phyloP scores from a whole-genome alignment of 2,888 invertebrate species.

The Drosophila multiciliata region DNA sequence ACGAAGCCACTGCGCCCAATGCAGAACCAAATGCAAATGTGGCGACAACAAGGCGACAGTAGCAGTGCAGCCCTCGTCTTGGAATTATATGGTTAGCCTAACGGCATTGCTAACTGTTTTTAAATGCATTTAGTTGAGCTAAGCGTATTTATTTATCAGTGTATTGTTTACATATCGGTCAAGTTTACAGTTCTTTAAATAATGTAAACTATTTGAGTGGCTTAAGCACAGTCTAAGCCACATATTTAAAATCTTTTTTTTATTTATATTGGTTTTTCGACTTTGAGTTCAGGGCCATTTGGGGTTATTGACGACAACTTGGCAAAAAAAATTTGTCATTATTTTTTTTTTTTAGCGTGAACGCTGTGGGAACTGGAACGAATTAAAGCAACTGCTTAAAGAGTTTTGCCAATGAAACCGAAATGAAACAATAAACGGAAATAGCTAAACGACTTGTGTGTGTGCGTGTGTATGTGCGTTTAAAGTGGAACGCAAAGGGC shows the following conservation, averaged over 20 bases:
- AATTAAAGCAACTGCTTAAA: conserved; percentile 7
- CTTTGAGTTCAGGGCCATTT: conserved; percentile 17
- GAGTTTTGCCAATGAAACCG: conserved; percentile 14
- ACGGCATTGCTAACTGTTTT: neutral
- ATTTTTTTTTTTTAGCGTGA: conserved; percentile 2
- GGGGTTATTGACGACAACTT: conserved; percentile 3
- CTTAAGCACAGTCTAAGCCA: neutral
- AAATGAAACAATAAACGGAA: conserved; percentile 36
- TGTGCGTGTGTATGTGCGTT: neutral
- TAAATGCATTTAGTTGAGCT: neutral
- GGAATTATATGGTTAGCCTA: neutral
- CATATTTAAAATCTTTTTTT: neutral
- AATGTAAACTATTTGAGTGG: neutral
- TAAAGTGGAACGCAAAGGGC: conserved; percentile 13
- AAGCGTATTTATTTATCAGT: neutral
- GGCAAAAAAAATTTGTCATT: neutral
- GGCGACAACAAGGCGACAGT: neutral
- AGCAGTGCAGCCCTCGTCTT: neutral
- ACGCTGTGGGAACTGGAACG: conserved; percentile 27
- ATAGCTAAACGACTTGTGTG: conserved; percentile 13
- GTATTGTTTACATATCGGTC: neutral
- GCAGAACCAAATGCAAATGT: conserved; percentile 23
- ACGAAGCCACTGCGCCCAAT: conserved; percentile 14
- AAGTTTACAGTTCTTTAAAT: neutral
- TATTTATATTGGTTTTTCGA: neutral